Base-by-base conservation (phyloP, 35 echinoderm and acorn worm genomes). In the Lytechinus pictus region DNA sequence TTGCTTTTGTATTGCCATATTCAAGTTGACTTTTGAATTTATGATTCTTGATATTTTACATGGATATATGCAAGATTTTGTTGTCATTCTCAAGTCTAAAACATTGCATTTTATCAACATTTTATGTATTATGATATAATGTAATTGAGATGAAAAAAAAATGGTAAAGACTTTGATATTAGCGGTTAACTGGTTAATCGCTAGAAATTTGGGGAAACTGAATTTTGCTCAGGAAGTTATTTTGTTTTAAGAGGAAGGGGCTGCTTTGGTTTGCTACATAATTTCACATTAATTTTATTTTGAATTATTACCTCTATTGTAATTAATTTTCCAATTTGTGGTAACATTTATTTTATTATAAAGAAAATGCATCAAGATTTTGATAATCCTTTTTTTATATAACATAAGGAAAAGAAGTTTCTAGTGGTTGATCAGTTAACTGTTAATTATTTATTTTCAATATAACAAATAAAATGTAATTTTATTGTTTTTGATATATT, bases 381-480 rank as follows among this genome's bases (percentile, higher is more conserved):
- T 8, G 4, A 79, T 14, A 79, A n/a, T 24, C n/a, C 21, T 19
- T 44, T 44, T n/a, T 16, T 79, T 14, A 79, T 7, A 79, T 79
- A 24, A 19, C 16, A 24, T 79, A n/a, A 79, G n/a, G 21, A 5
- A 71, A 6, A 79, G 21, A 79, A 44, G 33, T 79, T 79, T 79
- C 66, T 79, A 79, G 66, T 79, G 66, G 66, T 79, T 79, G n/a
- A 79, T 79, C 66, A 79, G 66, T 79, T 79, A 79, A 79, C 66
- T 79, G 66, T 16, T 24, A 27, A 79, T 79, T 79, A 79, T 79
- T 79, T 24, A 16, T 79, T 79, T 79, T 5, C 66, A 79, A 79
- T 24, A n/a, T 79, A 79, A 27, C 33, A 44, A 44, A 44, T 44
- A 44, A 44, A 44, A 44, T 44, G 33, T 44, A 44, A 44, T 44